These are phyloP conservation scores for Seriola dumerili DNA, from an alignment of 2,113 vertebrate genomes.

Conservation along the genomic window DNA sequence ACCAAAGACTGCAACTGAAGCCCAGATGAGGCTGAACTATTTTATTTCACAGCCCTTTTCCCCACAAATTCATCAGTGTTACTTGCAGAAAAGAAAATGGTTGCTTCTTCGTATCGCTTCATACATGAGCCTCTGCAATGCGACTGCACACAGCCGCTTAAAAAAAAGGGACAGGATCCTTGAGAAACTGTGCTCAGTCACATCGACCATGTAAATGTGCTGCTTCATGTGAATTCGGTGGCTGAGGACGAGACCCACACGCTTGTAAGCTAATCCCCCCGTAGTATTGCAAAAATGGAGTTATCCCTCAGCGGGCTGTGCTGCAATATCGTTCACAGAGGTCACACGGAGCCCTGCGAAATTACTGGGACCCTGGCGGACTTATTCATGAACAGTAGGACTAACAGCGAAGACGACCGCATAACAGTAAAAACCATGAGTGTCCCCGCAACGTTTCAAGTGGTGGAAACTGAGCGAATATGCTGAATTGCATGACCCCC, in stretches of 20 bases:
- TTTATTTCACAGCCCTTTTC: constrained; percentile 14
- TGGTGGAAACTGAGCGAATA: constrained; percentile 49
- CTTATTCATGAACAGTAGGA: not conserved
- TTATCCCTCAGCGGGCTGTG: constrained; percentile 58
- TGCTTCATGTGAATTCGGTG: constrained; percentile 3
- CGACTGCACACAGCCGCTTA: constrained; percentile 74
- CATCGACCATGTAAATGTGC: not conserved
- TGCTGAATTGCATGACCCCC: constrained; percentile 66
- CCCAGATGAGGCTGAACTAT: not conserved
- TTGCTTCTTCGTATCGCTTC: constrained; percentile 75
- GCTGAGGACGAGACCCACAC: constrained; percentile 32
- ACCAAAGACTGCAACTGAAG: not conserved
- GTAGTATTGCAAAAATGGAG: constrained; percentile 59
- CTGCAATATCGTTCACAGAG: constrained; percentile 75
- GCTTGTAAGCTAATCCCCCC: constrained; percentile 47
- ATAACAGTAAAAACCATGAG: constrained; percentile 12
- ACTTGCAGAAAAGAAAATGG: constrained; percentile 82
- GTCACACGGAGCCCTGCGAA: constrained; percentile 71
- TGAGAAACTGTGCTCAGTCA: constrained; percentile 25
- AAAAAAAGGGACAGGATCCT: constrained; percentile 31
- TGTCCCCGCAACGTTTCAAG: constrained; percentile 26
- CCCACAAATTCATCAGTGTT: constrained; percentile 56
- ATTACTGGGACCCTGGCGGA: constrained; percentile 4
- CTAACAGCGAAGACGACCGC: not conserved
- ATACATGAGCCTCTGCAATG: constrained; percentile 85